Percentiles rank a stretch among this genome's conserved stretches.
phyloP scores from a whole-genome alignment of 2,113 vertebrate genomes.

The Austrofundulus limnaeus region DNA sequence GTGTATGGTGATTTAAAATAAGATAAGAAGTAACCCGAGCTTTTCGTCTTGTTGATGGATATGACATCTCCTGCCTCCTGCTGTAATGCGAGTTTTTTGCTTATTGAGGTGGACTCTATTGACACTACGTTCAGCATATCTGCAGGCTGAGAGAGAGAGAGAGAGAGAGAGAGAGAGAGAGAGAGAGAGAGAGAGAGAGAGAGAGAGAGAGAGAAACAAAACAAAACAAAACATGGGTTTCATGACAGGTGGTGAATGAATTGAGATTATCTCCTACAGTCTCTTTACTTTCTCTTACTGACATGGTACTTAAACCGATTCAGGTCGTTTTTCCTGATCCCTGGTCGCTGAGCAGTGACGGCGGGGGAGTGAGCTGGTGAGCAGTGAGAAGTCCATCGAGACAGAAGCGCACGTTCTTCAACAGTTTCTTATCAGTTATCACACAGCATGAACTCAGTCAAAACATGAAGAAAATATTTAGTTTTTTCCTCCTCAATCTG shows the following conservation, averaged over 20 bases:
- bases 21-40: too few species aligned
- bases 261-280: conserved; percentile 68
- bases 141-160: conserved; percentile 27
- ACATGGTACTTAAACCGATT: conserved; percentile 67
- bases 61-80: neutral
- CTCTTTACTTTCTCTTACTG: conserved; percentile 52
- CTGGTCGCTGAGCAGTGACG: conserved; percentile 51
- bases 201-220: too few species aligned
- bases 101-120: conserved; percentile 13
- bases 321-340: conserved; percentile 68
- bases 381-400: conserved; percentile 25
- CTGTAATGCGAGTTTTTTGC: neutral
- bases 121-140: conserved; percentile 48
- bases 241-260: conserved; percentile 67
- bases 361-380: conserved; percentile 69
- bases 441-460: conserved; percentile 14
- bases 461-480: neutral
- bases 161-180: too few species aligned
- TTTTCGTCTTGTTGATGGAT: neutral
- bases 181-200: too few species aligned
- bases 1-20: too few species aligned
- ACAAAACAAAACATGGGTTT: conserved; percentile 42
- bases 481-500: neutral
- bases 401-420: too few species aligned
- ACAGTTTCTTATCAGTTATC: neutral